Percentiles rank a stretch among this genome's conserved stretches.
These are phyloP conservation scores for Patella caerulea DNA, from an alignment of 2,888 invertebrate species.

Conservation along the genomic window DNA sequence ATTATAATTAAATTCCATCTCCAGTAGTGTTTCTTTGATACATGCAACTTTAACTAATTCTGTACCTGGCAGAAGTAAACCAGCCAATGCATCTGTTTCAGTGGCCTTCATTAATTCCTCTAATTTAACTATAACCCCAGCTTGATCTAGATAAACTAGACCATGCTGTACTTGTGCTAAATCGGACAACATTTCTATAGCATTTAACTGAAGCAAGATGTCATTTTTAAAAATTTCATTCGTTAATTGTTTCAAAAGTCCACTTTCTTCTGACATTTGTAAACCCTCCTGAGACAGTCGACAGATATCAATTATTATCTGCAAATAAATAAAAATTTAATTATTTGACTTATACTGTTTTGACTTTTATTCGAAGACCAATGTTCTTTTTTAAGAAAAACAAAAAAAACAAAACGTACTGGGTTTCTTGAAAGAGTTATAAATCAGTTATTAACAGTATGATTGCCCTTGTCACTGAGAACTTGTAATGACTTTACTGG, in stretches of 20 bases:
- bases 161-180: slow-evolving; percentile 83
- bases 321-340: no score
- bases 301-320: slow-evolving; percentile 77
- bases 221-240: slow-evolving; percentile 81
- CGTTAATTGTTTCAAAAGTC: slow-evolving; percentile 80
- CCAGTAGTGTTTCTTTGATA: no score
- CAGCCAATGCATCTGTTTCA: slow-evolving; percentile 76
- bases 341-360: no score
- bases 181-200: slow-evolving; percentile 83
- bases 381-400: no score
- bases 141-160: slow-evolving; percentile 80
- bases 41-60: neutral
- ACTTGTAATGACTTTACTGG: no score
- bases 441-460: no score
- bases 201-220: slow-evolving; percentile 84
- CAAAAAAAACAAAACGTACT: no score
- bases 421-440: no score
- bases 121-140: slow-evolving; percentile 79
- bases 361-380: no score
- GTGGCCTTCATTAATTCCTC: slow-evolving; percentile 77
- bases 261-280: slow-evolving; percentile 76
- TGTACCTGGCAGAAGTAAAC: slow-evolving; percentile 78
- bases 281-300: slow-evolving; percentile 76
- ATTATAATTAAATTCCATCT: no score
- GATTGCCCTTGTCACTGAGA: no score